These are phyloP conservation scores for Hippolais icterina DNA, from an alignment of 2,113 vertebrate species.

Conservation along the genomic window DNA sequence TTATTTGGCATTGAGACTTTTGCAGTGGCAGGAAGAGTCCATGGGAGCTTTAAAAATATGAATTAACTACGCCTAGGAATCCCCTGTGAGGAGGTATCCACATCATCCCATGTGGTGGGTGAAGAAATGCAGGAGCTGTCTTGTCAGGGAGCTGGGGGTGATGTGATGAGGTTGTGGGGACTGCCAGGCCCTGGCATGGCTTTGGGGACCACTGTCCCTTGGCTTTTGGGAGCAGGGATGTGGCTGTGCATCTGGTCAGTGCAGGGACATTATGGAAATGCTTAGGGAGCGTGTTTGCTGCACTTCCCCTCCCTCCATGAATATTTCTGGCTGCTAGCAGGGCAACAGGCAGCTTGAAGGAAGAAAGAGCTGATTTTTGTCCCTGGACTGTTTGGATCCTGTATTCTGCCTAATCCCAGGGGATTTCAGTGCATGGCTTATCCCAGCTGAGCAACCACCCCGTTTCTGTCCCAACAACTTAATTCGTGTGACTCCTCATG, in stretches of 20 bases:
- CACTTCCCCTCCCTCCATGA: neutral
- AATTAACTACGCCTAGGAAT: neutral
- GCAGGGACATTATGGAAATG: neutral
- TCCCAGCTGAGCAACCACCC: neutral
- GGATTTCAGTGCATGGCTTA: neutral
- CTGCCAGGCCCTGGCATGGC: neutral
- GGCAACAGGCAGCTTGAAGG: neutral
- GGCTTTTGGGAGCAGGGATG: neutral
- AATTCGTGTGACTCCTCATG: neutral
- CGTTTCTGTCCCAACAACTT: neutral
- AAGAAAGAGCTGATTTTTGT: neutral
- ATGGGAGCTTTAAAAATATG: neutral
- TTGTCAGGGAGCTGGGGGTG: neutral
- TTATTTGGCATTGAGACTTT: neutral
- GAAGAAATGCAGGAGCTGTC: neutral
- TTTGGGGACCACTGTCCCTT: neutral
- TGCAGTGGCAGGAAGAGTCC: neutral
- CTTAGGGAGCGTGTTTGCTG: neutral
- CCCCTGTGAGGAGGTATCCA: neutral
- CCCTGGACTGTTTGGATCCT: neutral
- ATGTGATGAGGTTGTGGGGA: neutral
- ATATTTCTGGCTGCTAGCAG: neutral
- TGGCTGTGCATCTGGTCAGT: neutral
- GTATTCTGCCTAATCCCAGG: neutral
- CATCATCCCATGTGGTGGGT: fast-evolving